phyloP scores from a whole-genome alignment of 1,140 invertebrate genomes.

The Drosophila parvula region DNA sequence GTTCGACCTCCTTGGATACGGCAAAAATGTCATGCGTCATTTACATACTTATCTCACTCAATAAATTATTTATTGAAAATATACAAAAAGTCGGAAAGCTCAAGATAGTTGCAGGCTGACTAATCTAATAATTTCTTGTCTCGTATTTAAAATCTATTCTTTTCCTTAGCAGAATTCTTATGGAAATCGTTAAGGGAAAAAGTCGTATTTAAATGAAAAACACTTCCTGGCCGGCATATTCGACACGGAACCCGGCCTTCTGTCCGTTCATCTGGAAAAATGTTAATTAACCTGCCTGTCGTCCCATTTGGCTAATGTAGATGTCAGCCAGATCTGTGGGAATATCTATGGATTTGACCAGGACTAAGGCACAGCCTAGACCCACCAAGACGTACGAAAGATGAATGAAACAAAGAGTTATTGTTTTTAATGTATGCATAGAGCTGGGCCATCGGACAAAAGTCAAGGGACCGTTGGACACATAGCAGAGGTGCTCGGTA shows the following conservation, averaged over 20 bases:
- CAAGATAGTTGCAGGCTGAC: neutral
- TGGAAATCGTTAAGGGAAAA: neutral
- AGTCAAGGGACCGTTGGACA: constrained; percentile 14
- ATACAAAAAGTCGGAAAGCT: neutral
- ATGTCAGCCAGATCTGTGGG: constrained; percentile 32
- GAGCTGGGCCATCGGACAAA: constrained; percentile 3
- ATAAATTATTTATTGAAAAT: neutral
- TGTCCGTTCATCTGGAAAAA: too few relatives aligned
- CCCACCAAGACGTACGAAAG: constrained; percentile 57
- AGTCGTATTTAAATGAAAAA: constrained; percentile 22
- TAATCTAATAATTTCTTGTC: neutral
- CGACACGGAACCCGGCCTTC: constrained; percentile 3
- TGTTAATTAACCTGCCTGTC: constrained; percentile 28
- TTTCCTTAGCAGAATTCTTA: neutral
- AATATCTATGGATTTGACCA: constrained; percentile 33
- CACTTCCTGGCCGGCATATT: constrained; percentile 23
- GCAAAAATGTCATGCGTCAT: too few relatives aligned
- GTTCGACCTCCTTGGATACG: constrained; percentile 11
- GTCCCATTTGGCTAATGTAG: constrained; percentile 26
- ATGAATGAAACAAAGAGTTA: constrained; percentile 75
- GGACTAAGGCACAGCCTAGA: constrained; percentile 13
- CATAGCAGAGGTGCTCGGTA: constrained; percentile 7
- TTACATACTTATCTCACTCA: neutral
- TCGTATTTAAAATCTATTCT: neutral
- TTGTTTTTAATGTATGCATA: constrained; percentile 75